Conservation (phyloP, 2,797 vertebrate species). For the Sebastes reedi region DNA sequence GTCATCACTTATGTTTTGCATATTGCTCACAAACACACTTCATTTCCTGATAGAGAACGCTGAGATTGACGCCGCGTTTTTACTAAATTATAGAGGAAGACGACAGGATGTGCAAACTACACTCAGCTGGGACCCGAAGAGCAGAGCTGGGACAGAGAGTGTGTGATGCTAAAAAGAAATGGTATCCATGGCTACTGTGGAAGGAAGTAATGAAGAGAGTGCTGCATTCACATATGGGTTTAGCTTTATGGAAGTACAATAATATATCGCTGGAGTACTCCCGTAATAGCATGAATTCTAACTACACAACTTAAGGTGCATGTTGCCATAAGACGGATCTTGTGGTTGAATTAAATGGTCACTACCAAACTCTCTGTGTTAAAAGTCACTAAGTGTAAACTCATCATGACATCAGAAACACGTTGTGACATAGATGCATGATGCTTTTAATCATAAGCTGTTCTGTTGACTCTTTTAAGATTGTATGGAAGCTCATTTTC, state of each 20-base stretch:
- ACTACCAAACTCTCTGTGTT: no score
- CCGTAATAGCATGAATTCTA: no score
- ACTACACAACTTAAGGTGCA: no score
- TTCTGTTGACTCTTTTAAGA: no score
- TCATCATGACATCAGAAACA: neutral
- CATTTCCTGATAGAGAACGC: neutral
- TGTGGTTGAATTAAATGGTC: no score
- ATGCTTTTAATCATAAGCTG: neutral
- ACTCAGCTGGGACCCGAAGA: neutral
- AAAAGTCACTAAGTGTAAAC: no score
- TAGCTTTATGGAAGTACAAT: neutral
- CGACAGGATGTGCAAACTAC: neutral
- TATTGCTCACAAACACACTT: neutral
- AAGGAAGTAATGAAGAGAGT: neutral
- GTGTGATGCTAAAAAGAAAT: neutral
- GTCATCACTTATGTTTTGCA: neutral
- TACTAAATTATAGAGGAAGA: constrained; percentile 28
- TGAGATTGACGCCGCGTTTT: neutral
- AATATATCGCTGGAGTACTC: neutral
- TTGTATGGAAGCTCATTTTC: no score
- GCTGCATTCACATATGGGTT: neutral
- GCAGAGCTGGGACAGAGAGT: neutral
- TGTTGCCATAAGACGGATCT: no score
- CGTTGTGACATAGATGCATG: neutral
- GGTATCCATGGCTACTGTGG: constrained; percentile 16